Conservation (phyloP, 2,888 invertebrate genomes). For the Cosmia trapezina region DNA sequence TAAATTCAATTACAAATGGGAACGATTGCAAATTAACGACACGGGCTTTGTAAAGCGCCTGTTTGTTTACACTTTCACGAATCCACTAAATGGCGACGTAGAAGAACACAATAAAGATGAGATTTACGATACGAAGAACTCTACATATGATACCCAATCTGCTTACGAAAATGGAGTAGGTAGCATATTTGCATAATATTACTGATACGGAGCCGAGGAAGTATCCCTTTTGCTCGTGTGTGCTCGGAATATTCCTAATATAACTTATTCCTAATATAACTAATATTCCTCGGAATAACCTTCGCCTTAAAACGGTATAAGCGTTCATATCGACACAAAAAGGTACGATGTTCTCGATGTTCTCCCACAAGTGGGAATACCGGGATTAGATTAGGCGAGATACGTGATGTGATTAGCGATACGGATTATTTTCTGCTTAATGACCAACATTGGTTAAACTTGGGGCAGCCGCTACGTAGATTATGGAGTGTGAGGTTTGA, state of each 20-base stretch:
- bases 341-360: conserved; percentile 58
- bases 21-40: conserved; percentile 28
- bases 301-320: conserved; percentile 63
- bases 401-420: conserved; percentile 67
- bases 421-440: conserved; percentile 47
- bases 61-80: conserved; percentile 46
- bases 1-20: conserved; percentile 15
- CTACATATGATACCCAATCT: conserved; percentile 72
- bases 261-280: no score
- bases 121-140: conserved; percentile 75
- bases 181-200: conserved; percentile 80
- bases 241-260: conserved; percentile 71
- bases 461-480: background rate
- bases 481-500: background rate
- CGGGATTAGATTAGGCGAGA: conserved; percentile 61
- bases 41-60: conserved; percentile 26
- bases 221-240: conserved; percentile 72
- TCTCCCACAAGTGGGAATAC: conserved; percentile 58
- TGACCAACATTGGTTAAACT: conserved; percentile 24
- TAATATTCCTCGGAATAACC: no score
- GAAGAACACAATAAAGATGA: conserved; percentile 66
- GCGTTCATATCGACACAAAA: conserved; percentile 65
- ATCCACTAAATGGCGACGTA: conserved; percentile 42
- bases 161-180: conserved; percentile 74
- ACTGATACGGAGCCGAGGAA: conserved; percentile 71